These are phyloP conservation scores for Cromileptes altivelis DNA, from an alignment of 2,113 vertebrate genomes.

Conservation along the genomic window DNA sequence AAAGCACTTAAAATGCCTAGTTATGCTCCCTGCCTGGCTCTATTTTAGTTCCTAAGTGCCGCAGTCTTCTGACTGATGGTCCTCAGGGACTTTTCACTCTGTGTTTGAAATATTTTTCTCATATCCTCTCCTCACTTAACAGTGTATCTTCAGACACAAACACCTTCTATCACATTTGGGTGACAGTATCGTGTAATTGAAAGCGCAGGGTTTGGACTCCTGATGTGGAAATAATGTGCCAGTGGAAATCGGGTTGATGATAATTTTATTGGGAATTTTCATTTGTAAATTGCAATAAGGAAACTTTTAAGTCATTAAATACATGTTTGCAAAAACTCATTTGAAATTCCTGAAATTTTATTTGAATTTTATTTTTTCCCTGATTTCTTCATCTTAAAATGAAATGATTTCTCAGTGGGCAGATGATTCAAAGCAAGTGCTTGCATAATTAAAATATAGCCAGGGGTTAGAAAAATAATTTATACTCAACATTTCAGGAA, in stretches of 20 bases:
- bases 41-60: slow-evolving; percentile 83
- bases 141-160: slow-evolving; percentile 65
- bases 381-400: slow-evolving; percentile 46
- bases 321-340: slow-evolving; percentile 28
- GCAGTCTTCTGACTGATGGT: slow-evolving; percentile 81
- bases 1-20: slow-evolving; percentile 85
- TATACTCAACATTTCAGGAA: slow-evolving; percentile 67
- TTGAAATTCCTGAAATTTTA: slow-evolving; percentile 40
- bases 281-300: slow-evolving; percentile 44
- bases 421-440: slow-evolving; percentile 68
- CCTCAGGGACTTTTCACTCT: slow-evolving; percentile 75
- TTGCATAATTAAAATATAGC: slow-evolving; percentile 78
- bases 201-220: slow-evolving; percentile 37
- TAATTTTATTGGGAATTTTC: slow-evolving; percentile 47
- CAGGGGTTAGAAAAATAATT: slow-evolving; percentile 73
- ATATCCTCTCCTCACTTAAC: slow-evolving; percentile 70
- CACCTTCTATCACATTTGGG: slow-evolving; percentile 56
- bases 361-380: slow-evolving; percentile 33
- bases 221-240: slow-evolving; percentile 27
- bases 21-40: slow-evolving; percentile 80
- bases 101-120: slow-evolving; percentile 72
- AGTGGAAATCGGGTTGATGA: slow-evolving; percentile 33
- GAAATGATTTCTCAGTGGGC: slow-evolving; percentile 59
- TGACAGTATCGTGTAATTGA: slow-evolving; percentile 38
- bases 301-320: slow-evolving; percentile 32